A percentile compares a stretch with the other conserved stretches of the same genome.
Evolutionary conservation across 2,797 vertebrate species (phyloP).

Genomic region (Discoglossus pictus): DNA sequence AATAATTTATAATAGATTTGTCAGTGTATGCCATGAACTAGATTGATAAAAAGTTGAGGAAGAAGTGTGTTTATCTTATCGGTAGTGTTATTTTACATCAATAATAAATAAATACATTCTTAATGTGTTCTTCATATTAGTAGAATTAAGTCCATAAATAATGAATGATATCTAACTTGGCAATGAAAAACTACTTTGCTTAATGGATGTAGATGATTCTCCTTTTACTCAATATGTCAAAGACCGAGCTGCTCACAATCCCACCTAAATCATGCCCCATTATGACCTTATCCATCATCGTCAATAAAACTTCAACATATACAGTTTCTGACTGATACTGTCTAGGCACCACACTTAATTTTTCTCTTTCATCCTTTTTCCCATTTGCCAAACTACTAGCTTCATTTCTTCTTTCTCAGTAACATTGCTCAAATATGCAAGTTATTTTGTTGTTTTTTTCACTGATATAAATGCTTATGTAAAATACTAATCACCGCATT

Average conservation of each 20-base stretch:
- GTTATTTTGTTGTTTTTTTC: no score
- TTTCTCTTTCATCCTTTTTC: no score
- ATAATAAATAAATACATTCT: slow-evolving; percentile 42
- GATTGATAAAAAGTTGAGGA: slow-evolving; percentile 5
- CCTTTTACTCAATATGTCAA: slow-evolving; percentile 28
- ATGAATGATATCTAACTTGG: slow-evolving; percentile 41
- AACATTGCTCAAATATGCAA: no score
- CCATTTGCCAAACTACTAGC: no score
- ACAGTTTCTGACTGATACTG: no score
- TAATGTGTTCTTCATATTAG: slow-evolving; percentile 39
- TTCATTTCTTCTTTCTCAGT: no score
- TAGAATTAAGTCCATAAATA: slow-evolving; percentile 43
- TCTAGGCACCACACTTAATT: no score
- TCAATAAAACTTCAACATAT: no score
- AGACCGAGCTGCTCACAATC: slow-evolving; percentile 13
- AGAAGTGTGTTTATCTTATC: slow-evolving; percentile 22
- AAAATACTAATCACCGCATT: no score
- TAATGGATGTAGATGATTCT: slow-evolving; percentile 41
- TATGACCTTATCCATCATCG: no score
- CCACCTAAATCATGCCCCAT: no score
- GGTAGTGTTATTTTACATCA: slow-evolving; percentile 39
- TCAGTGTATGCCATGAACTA: slow-evolving; percentile 10
- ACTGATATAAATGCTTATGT: no score
- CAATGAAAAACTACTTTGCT: slow-evolving; percentile 44
- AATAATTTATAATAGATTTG: slow-evolving; percentile 2